phyloP scores from a whole-genome alignment of 2,113 vertebrate species.

The Channa maculata region DNA sequence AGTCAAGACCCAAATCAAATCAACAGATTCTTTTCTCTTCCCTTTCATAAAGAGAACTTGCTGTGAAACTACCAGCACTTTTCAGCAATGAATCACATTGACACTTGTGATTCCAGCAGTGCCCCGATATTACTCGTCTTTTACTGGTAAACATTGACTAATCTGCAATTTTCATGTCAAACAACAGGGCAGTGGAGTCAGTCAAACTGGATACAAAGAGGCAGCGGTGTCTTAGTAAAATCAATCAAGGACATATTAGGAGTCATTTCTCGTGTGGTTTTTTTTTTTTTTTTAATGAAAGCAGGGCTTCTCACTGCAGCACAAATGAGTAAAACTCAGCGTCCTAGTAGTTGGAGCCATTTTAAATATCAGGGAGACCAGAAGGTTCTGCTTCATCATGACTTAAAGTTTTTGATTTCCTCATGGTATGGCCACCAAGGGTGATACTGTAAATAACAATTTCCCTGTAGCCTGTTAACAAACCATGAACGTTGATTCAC shows the following conservation, averaged over 20 bases:
- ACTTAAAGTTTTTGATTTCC: not conserved
- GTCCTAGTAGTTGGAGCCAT: not conserved
- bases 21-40: not conserved
- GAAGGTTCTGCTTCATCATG: not conserved
- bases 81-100: conserved; percentile 1
- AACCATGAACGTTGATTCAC: not conserved
- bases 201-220: conserved; percentile 1
- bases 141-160: conserved; percentile 5
- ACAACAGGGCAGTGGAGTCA: not conserved
- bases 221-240: not conserved
- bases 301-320: not conserved
- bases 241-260: not conserved
- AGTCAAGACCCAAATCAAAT: not conserved
- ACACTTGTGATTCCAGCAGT: conserved; percentile 1
- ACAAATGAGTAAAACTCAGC: conserved; percentile 5
- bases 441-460: too few species aligned
- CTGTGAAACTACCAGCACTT: not conserved
- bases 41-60: not conserved
- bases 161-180: conserved; percentile 17
- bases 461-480: not conserved
- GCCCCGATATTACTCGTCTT: conserved; percentile 7
- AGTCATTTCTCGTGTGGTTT: not conserved
- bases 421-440: not conserved
- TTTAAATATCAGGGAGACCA: conserved; percentile 13
- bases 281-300: not conserved